Percentiles rank a stretch among this genome's conserved stretches.
Conservation (phyloP, 2,888 invertebrate species). For the Cephus spinipes region DNA sequence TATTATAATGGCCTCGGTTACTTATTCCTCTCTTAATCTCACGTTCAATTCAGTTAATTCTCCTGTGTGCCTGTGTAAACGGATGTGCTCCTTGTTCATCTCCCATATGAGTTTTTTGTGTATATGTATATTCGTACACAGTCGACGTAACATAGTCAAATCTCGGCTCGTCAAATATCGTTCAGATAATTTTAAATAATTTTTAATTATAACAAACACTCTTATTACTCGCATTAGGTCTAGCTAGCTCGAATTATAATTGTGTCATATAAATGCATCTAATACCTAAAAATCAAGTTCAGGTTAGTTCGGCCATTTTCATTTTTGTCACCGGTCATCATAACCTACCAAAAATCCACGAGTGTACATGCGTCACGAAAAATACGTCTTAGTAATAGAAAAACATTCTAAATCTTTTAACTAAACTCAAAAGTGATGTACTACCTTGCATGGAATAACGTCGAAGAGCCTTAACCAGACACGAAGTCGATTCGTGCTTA, state of each 20-base stretch:
- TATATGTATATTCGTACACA: not conserved
- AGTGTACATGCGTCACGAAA: not conserved
- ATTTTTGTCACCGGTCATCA: not conserved
- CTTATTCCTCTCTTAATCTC: constrained; percentile 36
- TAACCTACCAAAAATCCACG: not conserved
- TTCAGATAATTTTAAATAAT: constrained; percentile 12
- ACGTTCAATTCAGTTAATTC: constrained; percentile 3
- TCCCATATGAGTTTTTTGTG: not conserved
- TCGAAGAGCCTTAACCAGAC: no score
- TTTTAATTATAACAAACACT: constrained; percentile 44
- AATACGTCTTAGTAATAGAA: not conserved
- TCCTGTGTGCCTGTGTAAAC: not conserved
- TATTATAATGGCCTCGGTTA: constrained; percentile 51
- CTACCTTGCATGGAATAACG: no score
- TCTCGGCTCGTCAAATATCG: not conserved
- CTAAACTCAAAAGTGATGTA: no score
- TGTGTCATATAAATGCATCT: constrained; percentile 53
- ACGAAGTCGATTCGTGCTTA: not conserved
- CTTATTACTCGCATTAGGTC: constrained; percentile 49
- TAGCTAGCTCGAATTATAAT: constrained; percentile 42
- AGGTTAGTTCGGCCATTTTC: constrained; percentile 26
- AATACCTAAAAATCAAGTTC: constrained; percentile 47
- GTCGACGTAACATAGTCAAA: not conserved
- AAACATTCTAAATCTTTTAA: not conserved
- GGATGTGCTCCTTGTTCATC: not conserved